Conservation (phyloP, 2,113 vertebrate species). For the Engystomops pustulosus region DNA sequence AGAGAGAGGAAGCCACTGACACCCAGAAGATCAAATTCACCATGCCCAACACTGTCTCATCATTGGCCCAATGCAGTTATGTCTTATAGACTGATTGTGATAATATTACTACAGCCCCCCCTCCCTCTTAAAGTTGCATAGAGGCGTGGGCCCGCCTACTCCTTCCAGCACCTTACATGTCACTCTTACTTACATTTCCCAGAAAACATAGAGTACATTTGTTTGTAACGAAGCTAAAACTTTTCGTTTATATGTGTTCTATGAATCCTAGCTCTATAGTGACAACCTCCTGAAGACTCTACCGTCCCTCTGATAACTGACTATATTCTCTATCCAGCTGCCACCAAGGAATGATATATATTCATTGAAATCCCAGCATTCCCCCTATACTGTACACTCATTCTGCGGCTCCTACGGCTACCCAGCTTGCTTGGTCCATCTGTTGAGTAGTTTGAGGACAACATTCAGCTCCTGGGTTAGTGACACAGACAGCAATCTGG, state of each 20-base stretch:
- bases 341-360: background rate
- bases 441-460: constrained; percentile 18
- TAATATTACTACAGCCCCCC: too few species aligned
- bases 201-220: background rate
- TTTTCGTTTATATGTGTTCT: background rate
- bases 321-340: background rate
- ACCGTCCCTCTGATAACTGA: background rate
- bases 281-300: background rate
- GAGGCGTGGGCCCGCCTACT: background rate
- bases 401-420: background rate
- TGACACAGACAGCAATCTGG: constrained; percentile 27
- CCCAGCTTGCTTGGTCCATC: constrained; percentile 5
- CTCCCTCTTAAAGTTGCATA: background rate
- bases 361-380: background rate
- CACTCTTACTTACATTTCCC: background rate
- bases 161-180: background rate
- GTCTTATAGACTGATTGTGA: too few species aligned
- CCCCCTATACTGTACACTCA: background rate
- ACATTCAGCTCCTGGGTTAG: constrained; percentile 11
- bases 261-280: background rate
- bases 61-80: too few species aligned
- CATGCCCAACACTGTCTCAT: too few species aligned
- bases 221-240: background rate
- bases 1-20: too few species aligned
- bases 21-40: too few species aligned